Percentiles rank a stretch among this genome's conserved stretches.
Evolutionary conservation across 1,140 invertebrate species (phyloP).

Genomic region (Heliconius hermathena): DNA sequence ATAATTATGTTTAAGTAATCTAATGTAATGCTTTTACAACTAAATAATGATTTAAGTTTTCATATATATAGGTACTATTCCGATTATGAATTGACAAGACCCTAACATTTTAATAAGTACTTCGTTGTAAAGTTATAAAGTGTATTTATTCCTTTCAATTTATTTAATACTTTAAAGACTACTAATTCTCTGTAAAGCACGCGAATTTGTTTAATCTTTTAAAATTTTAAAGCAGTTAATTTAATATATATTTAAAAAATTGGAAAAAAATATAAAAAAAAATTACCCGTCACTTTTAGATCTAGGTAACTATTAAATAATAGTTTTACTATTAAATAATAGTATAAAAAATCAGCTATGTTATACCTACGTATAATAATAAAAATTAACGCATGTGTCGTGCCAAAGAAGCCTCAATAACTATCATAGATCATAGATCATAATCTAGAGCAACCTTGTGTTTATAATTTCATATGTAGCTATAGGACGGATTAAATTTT

Average conservation of each 20-base stretch:
- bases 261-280: too few relatives aligned
- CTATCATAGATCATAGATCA: neutral
- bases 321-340: too few relatives aligned
- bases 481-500: neutral
- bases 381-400: neutral
- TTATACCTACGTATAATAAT: too few relatives aligned
- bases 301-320: too few relatives aligned
- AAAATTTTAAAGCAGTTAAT: too few relatives aligned
- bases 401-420: slow-evolving; percentile 1
- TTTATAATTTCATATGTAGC: neutral
- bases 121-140: neutral
- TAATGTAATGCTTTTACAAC: too few relatives aligned
- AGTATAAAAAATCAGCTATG: too few relatives aligned
- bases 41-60: too few relatives aligned
- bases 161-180: neutral
- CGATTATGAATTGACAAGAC: neutral
- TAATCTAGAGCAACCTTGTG: slow-evolving; percentile 2
- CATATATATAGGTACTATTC: too few relatives aligned
- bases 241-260: too few relatives aligned
- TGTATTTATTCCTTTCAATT: neutral
- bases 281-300: too few relatives aligned
- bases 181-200: neutral
- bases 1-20: too few relatives aligned
- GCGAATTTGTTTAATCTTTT: neutral
- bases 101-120: neutral